Evolutionary conservation across 1,140 invertebrate species (phyloP).

Genomic region (Orchestia grillus): DNA sequence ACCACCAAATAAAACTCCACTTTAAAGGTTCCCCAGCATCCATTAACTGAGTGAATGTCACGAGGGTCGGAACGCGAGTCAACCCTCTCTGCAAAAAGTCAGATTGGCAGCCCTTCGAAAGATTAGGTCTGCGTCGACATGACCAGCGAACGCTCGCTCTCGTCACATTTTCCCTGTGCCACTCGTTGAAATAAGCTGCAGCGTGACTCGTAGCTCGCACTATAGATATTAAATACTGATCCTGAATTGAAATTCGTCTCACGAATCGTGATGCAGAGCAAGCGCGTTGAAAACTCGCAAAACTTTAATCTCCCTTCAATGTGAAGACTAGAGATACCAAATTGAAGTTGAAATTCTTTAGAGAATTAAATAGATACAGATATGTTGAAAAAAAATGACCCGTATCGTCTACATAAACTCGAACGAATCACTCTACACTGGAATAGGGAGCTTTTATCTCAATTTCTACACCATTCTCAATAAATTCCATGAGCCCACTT

Average conservation of each 20-base stretch:
- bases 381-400: neutral
- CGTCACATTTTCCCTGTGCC: neutral
- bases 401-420: neutral
- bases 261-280: neutral
- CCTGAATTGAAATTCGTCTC: neutral
- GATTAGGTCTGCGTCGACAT: neutral
- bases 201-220: neutral
- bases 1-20: neutral
- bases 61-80: neutral
- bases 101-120: neutral
- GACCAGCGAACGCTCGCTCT: neutral
- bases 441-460: neutral
- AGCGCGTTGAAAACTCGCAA: neutral
- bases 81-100: neutral
- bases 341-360: neutral
- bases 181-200: neutral
- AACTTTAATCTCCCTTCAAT: neutral
- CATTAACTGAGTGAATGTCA: neutral
- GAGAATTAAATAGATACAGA: neutral
- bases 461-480: neutral
- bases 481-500: neutral
- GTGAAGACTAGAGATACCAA: neutral
- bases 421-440: neutral
- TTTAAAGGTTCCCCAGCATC: neutral
- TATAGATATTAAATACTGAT: neutral